Evolutionary conservation across 2,888 invertebrate genomes (phyloP).

Genomic region (Notodonta ziczac): DNA sequence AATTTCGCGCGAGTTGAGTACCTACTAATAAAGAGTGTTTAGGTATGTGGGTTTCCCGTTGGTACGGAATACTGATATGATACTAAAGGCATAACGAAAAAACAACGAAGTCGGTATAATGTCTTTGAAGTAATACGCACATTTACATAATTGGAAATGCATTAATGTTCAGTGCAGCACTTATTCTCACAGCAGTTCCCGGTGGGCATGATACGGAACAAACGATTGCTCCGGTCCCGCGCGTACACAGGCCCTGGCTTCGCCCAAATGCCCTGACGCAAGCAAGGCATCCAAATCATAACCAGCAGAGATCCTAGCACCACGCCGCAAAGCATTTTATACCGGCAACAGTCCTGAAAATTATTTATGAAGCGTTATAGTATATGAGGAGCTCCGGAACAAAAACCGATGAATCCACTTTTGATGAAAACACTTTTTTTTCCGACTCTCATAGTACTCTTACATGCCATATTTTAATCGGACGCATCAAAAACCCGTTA

Average conservation of each 20-base stretch:
- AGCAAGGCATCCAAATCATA: conserved; percentile 62
- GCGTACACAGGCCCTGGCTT: conserved; percentile 56
- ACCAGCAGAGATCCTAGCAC: conserved; percentile 47
- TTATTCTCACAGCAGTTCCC: conserved; percentile 52
- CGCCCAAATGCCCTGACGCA: conserved; percentile 52
- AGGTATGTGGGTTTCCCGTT: no score
- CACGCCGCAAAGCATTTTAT: conserved; percentile 51
- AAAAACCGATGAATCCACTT: no score
- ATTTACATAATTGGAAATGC: background rate
- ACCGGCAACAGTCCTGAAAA: conserved; percentile 14
- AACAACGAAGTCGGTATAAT: background rate
- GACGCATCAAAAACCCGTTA: no score
- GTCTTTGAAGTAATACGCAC: background rate
- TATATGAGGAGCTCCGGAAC: no score
- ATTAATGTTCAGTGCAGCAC: conserved; percentile 17
- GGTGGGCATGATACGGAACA: conserved; percentile 58
- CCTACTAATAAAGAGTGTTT: no score
- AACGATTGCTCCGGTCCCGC: conserved; percentile 59
- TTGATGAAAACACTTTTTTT: no score
- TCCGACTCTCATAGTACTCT: no score
- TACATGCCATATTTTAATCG: no score
- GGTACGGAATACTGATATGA: no score
- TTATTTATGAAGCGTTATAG: no score
- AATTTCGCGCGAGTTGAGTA: no score
- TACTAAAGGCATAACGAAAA: no score